Base-by-base conservation (phyloP, 2,888 invertebrate species). In the Serrognathus titanus region DNA sequence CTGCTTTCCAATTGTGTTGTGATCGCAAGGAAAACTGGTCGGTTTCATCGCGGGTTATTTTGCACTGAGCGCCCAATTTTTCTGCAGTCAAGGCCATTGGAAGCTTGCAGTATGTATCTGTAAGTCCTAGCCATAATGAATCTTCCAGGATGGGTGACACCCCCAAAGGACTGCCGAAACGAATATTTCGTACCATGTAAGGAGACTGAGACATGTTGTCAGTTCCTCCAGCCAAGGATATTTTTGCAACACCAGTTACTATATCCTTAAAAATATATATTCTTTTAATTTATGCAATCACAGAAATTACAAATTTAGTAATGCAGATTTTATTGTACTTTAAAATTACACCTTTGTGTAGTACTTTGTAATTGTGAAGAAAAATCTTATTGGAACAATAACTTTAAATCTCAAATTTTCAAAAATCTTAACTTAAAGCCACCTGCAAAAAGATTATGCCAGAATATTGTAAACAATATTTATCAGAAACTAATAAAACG, bases 61-160 rank as follows among this genome's bases (percentile, higher is more conserved):
- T 87, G 71, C 87, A 94, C 75, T 95, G 87, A 55, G 87, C 91
- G 0, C 93, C 95, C 47, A 97, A 81, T 75, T 95, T 96, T 79
- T 96, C 96, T 0, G 96, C 96, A 0, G 98, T 98, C 71, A 96
- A 78, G 2, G 93, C 97, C 98, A 98, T 98, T 0, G 97, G 94
- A 37, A 94, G 81, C 62, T 93, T 91, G 72, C 94, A 93, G 76
- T 92, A 88, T 0, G 87, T 83, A 74, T 99, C 98, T 0, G 91
- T 88, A 1, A 98, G 83, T 2, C 92, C 88, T 1, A 87, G 81
- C 97, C 97, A 97, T 10, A 98, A 79, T 0, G 88, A 83, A 78
- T 98, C 97, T 76, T 97, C 97, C 63, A 97, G 82, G 62, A 84
- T 82, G 54, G 87, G 83, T 65, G 85, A 88, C 16, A 79, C 77